Evolutionary conservation across 2,888 invertebrate genomes (phyloP), one percentile per base, ranked within the genome.

Genomic region (Pseudanteris insignis): DNA sequence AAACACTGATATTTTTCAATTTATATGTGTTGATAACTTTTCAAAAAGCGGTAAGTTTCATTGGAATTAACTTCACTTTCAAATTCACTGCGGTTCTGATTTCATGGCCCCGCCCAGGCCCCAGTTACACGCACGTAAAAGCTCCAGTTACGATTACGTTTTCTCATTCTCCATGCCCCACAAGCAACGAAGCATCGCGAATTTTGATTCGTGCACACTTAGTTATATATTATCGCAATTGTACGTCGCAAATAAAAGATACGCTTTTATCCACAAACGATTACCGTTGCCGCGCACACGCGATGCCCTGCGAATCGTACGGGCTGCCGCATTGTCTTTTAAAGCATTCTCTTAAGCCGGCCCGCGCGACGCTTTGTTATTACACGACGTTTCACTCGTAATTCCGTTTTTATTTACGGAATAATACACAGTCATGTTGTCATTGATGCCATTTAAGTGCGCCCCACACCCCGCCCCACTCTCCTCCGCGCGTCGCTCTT

Each of bases 221-320:
- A 61, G 44, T 50, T 33, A 46, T 28, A 28, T 44, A 50, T 61
- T 51, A 61, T 38, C 37, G 38, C 50, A 44, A 61, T 55, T 50
- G 61, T 55, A 38, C 43, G 34, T 26, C 25, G 43, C 43, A 44
- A 37, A 61, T 47, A 61, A 54, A 55, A 60, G 48, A 55, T 55
- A 51, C 40, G 55, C 51, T 57, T 62, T 62, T 62, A 62, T 51
- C 55, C 62, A 62, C 62, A 55, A 55, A 41, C 55, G 55, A 55
- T 55, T 47, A 47, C 55, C 18, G 18, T 6, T 3, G 6, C 18
- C 18, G 18, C 11, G 47, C 47, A 26, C 47, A 47, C 47, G 47
- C 47, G 47, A 47, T 47, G 47, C 28, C 36, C 28, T 18, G 21
- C 11, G 25, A 36, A 47, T 47, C 47, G 47, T 36, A 47, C 47